These are phyloP conservation scores for Bombyx mandarina DNA, from an alignment of 1,140 invertebrate species.

Conservation along the genomic window DNA sequence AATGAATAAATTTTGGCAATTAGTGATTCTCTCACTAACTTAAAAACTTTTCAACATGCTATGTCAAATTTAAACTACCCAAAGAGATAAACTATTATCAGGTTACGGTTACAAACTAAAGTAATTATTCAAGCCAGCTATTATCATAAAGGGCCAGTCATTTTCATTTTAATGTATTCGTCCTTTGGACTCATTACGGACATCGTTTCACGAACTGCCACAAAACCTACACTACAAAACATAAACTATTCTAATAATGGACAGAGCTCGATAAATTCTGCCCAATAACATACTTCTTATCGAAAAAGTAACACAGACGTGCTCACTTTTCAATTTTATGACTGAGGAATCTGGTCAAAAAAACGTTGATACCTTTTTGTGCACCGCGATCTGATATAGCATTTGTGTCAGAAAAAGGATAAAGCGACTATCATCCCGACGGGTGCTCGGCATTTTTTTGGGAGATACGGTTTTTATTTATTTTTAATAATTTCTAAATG, in stretches of 20 bases:
- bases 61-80: constrained; percentile 10
- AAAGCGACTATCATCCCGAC: constrained; percentile 44
- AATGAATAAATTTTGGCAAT: too few species aligned
- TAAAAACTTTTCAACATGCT: not conserved
- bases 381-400: constrained; percentile 52
- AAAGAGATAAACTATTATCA: too few species aligned
- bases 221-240: constrained; percentile 61
- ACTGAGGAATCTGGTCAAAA: constrained; percentile 37
- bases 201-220: constrained; percentile 24
- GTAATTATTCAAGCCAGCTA: not conserved
- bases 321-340: constrained; percentile 47
- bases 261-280: constrained; percentile 48
- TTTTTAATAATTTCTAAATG: constrained; percentile 53
- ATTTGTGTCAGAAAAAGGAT: constrained; percentile 60
- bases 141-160: constrained; percentile 13
- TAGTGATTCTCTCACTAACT: too few species aligned
- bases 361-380: constrained; percentile 30
- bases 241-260: constrained; percentile 39
- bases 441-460: constrained; percentile 47
- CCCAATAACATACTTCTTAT: constrained; percentile 63
- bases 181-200: constrained; percentile 16
- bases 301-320: constrained; percentile 45
- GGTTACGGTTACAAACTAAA: not conserved
- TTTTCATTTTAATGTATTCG: constrained; percentile 35
- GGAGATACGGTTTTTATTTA: constrained; percentile 27